Percentiles rank a stretch among this genome's conserved stretches.
Evolutionary conservation across 2,888 invertebrate species (phyloP).

Genomic region (Invenusta paracnida): DNA sequence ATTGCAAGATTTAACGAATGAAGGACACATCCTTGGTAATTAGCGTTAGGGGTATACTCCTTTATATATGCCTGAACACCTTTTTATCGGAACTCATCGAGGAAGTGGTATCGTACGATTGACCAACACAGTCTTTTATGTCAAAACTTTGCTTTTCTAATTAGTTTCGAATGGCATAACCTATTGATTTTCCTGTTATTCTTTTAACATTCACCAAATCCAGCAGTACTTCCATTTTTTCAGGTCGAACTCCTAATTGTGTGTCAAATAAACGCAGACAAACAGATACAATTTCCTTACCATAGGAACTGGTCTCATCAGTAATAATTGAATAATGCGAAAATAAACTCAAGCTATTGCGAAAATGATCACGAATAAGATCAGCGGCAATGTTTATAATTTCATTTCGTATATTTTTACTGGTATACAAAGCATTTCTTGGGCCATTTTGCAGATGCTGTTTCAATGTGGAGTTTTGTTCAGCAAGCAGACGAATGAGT

Average conservation of each 20-base stretch:
- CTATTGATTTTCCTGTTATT: constrained; percentile 34
- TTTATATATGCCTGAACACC: constrained; percentile 33
- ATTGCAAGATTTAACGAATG: constrained; percentile 22
- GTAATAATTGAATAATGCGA: constrained; percentile 30
- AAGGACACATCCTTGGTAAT: constrained; percentile 19
- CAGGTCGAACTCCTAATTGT: not conserved
- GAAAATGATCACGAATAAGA: constrained; percentile 34
- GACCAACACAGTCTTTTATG: constrained; percentile 32
- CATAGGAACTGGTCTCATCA: constrained; percentile 25
- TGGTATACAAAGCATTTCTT: not conserved
- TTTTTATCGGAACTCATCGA: constrained; percentile 34
- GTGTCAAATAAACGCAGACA: constrained; percentile 22
- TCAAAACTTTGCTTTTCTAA: constrained; percentile 30
- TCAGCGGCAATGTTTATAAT: constrained; percentile 23
- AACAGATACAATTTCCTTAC: constrained; percentile 16
- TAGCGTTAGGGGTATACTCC: constrained; percentile 14
- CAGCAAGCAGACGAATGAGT: constrained; percentile 4
- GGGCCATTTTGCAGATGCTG: not conserved
- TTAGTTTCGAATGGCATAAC: constrained; percentile 7
- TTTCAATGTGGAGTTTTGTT: not conserved
- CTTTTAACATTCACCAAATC: constrained; percentile 23
- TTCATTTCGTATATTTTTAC: constrained; percentile 7
- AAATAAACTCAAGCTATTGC: not conserved
- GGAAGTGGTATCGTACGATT: not conserved
- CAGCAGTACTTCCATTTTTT: constrained; percentile 19